A percentile compares a stretch with the other conserved stretches of the same genome.
These are phyloP conservation scores for Rhopilema esculentum DNA, from an alignment of 30 jellyfish, hydroid and myxozoan genomes.

Conservation along the genomic window DNA sequence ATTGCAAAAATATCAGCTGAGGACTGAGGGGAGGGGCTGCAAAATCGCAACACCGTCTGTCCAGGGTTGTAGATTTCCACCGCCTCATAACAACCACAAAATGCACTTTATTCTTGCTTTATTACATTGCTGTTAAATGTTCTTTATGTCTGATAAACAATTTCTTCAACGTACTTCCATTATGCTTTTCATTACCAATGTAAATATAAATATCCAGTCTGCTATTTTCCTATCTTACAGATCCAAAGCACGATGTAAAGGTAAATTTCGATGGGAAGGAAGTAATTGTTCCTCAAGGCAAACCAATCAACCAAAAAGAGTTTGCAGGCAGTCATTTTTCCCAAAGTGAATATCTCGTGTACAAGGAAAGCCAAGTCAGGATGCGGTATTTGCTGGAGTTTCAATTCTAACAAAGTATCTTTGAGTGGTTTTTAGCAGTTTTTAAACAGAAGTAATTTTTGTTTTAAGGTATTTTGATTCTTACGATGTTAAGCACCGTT, in stretches of 20 bases:
- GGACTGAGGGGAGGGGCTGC: no score
- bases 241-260: conserved; percentile 75
- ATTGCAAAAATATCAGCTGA: no score
- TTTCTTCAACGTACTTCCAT: neutral
- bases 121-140: neutral
- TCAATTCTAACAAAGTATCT: conserved; percentile 14
- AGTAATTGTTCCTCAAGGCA: conserved; percentile 95
- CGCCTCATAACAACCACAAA: neutral
- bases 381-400: conserved; percentile 81
- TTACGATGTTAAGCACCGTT: no score
- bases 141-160: neutral
- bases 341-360: conserved; percentile 95
- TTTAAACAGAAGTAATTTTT: neutral
- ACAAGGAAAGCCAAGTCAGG: conserved; percentile 95
- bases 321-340: conserved; percentile 61
- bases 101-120: conserved; percentile 1
- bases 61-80: no score
- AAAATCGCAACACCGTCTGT: no score
- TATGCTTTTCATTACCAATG: neutral
- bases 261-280: conserved; percentile 66
- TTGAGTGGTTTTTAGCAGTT: neutral
- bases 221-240: conserved; percentile 17
- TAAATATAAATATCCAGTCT: no score
- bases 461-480: no score
- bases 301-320: conserved; percentile 59